Evolutionary conservation across 35 echinoderm and acorn worm species (phyloP).

Genomic region (Ptychodera flava): DNA sequence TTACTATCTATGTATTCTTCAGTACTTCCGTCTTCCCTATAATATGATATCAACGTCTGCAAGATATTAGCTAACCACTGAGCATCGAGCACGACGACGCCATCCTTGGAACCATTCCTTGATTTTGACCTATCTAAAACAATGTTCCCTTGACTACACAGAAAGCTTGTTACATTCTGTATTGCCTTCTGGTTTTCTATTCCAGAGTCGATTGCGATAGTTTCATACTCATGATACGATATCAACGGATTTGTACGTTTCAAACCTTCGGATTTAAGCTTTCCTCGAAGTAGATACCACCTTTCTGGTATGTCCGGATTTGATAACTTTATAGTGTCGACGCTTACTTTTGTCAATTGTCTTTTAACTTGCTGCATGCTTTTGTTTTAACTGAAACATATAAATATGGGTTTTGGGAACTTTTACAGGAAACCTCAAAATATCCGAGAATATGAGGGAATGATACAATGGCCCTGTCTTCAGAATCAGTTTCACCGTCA

Average conservation of each 20-base stretch:
- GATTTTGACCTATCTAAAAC: background rate
- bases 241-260: background rate
- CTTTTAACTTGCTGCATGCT: background rate
- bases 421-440: background rate
- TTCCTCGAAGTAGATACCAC: background rate
- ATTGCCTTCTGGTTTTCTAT: background rate
- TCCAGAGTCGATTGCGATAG: background rate
- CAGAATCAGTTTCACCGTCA: background rate
- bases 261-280: background rate
- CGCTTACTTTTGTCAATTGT: background rate
- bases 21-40: background rate
- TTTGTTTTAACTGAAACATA: background rate
- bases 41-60: background rate
- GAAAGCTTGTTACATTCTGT: background rate
- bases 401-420: background rate
- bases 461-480: background rate
- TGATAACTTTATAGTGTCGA: background rate
- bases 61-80: background rate
- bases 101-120: background rate
- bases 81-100: background rate
- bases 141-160: background rate
- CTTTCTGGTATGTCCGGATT: background rate
- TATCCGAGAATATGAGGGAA: background rate
- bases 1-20: background rate
- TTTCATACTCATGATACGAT: background rate